Evolutionary conservation across 2,797 vertebrate genomes (phyloP), one percentile per base, ranked within the genome.

Genomic region (Linurgus olivaceus): DNA sequence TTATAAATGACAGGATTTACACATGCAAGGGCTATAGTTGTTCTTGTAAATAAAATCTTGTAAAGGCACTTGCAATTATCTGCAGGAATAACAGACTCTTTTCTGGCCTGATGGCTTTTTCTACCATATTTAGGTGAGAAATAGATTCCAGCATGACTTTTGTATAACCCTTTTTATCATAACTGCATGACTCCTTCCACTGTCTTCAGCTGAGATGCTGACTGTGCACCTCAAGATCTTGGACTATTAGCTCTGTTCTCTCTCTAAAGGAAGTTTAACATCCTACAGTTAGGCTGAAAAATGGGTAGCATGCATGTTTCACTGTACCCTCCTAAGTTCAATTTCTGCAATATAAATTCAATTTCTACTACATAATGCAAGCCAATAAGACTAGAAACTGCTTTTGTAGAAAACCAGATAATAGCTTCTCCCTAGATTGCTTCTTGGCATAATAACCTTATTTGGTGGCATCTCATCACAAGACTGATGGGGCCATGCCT

Each of bases 391-490:
- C 55, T 59, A 58, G 88, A 75, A 92, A 73, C 77, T 5, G 40
- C 57, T 95, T 95, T 84, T 93, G 59, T 88, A 77, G 88, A 71
- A 93, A 93, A 89, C 13, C 47, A 71, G 72, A 58, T 92, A 91
- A 92, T 75, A 86, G 42, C 51, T 94, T 91, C 81, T 89, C 68
- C 58, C 35, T 71, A 51, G 65, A 82, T 87, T 80, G 65, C 48
- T 77, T 86, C 75, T 90, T 92, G 67, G 63, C 67, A 93, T 82
- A 88, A 85, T 82, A 78, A 88, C 29, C 76, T 76, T 94, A 61
- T 67, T 95, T 95, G 88, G 95, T 91, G 75, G 57, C 59, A 91
- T 72, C 47, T 88, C 65, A 83, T 77, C 78, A 72, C 38, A 80
- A 61, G 83, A 76, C 59, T 77, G 77, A 94, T 85, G n/a, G 31